A percentile compares a stretch with the other conserved stretches of the same genome.
phyloP scores from a whole-genome alignment of 1,140 invertebrate species.

The Theocolax elegans region DNA sequence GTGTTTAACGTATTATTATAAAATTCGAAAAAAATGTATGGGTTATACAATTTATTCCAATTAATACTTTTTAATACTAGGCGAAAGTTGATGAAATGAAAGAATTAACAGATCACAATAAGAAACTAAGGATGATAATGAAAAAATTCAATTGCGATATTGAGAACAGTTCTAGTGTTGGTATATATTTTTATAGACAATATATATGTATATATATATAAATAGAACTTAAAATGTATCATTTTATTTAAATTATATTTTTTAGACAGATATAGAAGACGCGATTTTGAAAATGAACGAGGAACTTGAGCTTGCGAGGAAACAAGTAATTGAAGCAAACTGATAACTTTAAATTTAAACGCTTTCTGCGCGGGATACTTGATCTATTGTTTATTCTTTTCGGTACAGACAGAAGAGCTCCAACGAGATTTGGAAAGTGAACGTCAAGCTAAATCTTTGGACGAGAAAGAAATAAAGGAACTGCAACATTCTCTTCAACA shows the following conservation, averaged over 20 bases:
- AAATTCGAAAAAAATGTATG: too few relatives aligned
- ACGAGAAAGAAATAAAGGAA: neutral
- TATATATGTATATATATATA: too few relatives aligned
- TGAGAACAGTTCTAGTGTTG: neutral
- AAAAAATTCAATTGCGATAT: conserved; percentile 1
- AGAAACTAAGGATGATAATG: conserved; percentile 7
- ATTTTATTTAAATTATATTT: neutral
- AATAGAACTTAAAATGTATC: neutral
- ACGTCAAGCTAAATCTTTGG: neutral
- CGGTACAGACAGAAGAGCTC: conserved; percentile 3
- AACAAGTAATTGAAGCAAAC: conserved; percentile 16
- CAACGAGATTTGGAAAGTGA: neutral
- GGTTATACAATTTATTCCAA: too few relatives aligned
- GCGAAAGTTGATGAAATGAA: conserved; percentile 43
- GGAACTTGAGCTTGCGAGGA: neutral
- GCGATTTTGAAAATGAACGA: neutral
- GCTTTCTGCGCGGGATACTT: neutral
- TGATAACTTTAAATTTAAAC: neutral
- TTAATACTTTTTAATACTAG: too few relatives aligned
- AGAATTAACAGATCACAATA: conserved; percentile 37
- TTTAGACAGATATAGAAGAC: neutral
- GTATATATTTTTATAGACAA: neutral
- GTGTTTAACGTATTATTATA: too few relatives aligned
- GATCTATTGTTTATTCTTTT: conserved; percentile 3
- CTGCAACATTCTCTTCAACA: neutral